A percentile compares a stretch with the other conserved stretches of the same genome.
phyloP scores from a whole-genome alignment of 2,888 invertebrate genomes.

The Tricholauxania praeusta region DNA sequence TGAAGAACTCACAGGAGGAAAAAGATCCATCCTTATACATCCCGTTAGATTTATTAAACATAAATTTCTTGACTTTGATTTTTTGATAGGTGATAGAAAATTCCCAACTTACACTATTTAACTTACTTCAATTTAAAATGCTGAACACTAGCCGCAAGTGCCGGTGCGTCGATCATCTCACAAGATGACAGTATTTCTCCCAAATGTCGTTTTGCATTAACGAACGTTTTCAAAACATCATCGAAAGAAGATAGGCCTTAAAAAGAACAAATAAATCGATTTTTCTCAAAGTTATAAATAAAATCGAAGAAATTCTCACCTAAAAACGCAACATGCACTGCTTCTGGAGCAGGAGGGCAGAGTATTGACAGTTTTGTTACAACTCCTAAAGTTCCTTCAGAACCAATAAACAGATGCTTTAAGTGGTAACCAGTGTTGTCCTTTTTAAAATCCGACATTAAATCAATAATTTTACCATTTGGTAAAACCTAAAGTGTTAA shows the following conservation, averaged over 20 bases:
- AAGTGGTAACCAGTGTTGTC: constrained; percentile 98
- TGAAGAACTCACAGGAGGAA: no score
- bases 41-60: no score
- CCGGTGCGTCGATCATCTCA: constrained; percentile 89
- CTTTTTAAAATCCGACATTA: constrained; percentile 88
- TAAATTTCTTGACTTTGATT: no score
- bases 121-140: constrained; percentile 72
- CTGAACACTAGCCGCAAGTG: constrained; percentile 75
- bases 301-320: constrained; percentile 71
- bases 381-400: constrained; percentile 96
- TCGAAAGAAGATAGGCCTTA: constrained; percentile 83
- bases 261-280: background rate
- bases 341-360: constrained; percentile 86
- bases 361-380: constrained; percentile 93
- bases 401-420: constrained; percentile 96
- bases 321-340: constrained; percentile 88
- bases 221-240: constrained; percentile 80
- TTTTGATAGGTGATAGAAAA: no score
- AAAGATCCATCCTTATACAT: no score
- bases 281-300: background rate
- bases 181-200: constrained; percentile 95
- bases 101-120: no score
- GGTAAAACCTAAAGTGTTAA: constrained; percentile 69
- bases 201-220: constrained; percentile 74
- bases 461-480: constrained; percentile 86